A percentile compares a stretch with the other conserved stretches of the same genome.
Evolutionary conservation across 1,140 invertebrate species (phyloP).

Genomic region (Pseudomyrmex flavicornis): DNA sequence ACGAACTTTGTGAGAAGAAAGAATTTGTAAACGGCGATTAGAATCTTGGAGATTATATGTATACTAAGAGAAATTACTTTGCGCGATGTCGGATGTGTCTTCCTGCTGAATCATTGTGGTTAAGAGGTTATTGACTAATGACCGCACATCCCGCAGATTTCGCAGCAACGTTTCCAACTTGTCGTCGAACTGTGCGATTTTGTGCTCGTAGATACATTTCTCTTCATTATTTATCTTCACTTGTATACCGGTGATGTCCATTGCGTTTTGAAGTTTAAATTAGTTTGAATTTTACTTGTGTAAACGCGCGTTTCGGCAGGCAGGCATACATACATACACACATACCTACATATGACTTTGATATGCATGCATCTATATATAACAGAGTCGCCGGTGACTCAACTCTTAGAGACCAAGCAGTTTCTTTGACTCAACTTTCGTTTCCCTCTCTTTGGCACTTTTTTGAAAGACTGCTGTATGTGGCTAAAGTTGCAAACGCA

Average conservation of each 20-base stretch:
- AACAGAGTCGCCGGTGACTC: too few relatives aligned
- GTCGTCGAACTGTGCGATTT: slow-evolving; percentile 24
- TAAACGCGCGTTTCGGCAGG: neutral
- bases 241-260: slow-evolving; percentile 56
- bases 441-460: too few relatives aligned
- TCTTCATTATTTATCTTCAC: slow-evolving; percentile 67
- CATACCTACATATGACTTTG: too few relatives aligned
- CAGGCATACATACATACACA: too few relatives aligned
- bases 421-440: too few relatives aligned
- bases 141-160: slow-evolving; percentile 73
- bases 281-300: slow-evolving; percentile 7
- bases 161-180: slow-evolving; percentile 67
- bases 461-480: too few relatives aligned
- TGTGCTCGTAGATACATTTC: slow-evolving; percentile 71
- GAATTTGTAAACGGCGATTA: neutral
- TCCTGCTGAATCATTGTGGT: slow-evolving; percentile 41
- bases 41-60: neutral
- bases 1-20: slow-evolving; percentile 11
- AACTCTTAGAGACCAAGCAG: too few relatives aligned
- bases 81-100: neutral
- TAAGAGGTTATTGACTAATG: slow-evolving; percentile 74
- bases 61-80: slow-evolving; percentile 41
- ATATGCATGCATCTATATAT: too few relatives aligned
- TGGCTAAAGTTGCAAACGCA: too few relatives aligned
- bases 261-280: neutral